These are phyloP conservation scores for Propithecus coquereli DNA, from an alignment of 2,113 vertebrate species.

Conservation along the genomic window DNA sequence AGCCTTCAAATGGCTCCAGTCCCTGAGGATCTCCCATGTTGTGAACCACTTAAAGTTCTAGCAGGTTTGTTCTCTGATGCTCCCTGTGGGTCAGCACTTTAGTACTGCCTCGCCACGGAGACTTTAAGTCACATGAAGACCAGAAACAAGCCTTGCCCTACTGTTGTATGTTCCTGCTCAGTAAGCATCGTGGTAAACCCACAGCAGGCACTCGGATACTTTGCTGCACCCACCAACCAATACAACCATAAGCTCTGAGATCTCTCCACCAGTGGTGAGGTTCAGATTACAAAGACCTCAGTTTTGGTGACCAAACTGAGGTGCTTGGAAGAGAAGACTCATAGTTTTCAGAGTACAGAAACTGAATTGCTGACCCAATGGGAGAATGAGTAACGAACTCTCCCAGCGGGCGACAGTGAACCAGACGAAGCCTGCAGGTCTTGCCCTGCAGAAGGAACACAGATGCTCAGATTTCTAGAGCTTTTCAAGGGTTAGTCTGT, in stretches of 20 bases:
- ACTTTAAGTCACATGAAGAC: not conserved
- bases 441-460: not conserved
- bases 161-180: too few relatives aligned
- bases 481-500: not conserved
- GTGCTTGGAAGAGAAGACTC: not conserved
- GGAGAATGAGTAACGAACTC: not conserved
- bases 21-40: not conserved
- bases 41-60: not conserved
- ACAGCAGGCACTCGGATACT: fast-evolving
- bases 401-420: not conserved
- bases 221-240: not conserved
- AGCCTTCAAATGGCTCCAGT: not conserved
- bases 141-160: not conserved
- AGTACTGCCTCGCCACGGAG: not conserved
- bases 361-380: not conserved
- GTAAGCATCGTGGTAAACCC: fast-evolving
- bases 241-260: not conserved
- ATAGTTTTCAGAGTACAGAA: not conserved
- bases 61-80: not conserved
- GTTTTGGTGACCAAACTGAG: not conserved
- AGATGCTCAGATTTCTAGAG: not conserved
- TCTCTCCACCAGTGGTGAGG: not conserved
- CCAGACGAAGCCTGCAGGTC: not conserved
- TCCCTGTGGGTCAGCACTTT: not conserved
- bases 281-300: not conserved